Conservation (phyloP, 2,888 invertebrate species). For the Mythimna lalbum region DNA sequence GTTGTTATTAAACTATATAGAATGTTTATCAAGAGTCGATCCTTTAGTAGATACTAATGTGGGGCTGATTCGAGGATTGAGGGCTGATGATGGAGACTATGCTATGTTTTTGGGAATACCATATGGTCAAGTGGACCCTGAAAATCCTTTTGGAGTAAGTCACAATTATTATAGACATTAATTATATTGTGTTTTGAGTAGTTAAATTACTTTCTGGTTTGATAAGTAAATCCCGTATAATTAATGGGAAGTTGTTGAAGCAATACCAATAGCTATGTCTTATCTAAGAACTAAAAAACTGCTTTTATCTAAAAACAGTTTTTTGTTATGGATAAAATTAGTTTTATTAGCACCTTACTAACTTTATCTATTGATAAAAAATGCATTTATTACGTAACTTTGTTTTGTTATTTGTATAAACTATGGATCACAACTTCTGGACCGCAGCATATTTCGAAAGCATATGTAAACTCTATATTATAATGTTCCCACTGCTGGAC, state of each 20-base stretch:
- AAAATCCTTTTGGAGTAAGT: slow-evolving; percentile 76
- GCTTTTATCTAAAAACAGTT: too few relatives aligned
- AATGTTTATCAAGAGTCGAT: slow-evolving; percentile 57
- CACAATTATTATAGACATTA: background rate
- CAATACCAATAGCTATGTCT: too few relatives aligned
- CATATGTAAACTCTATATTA: too few relatives aligned
- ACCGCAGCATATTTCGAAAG: too few relatives aligned
- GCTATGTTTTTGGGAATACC: slow-evolving; percentile 77
- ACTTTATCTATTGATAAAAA: background rate
- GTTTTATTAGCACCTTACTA: background rate
- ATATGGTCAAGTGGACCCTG: slow-evolving; percentile 69
- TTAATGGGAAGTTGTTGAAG: too few relatives aligned
- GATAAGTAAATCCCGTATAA: too few relatives aligned
- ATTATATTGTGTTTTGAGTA: background rate
- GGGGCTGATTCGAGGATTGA: slow-evolving; percentile 71
- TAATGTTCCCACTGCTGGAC: too few relatives aligned
- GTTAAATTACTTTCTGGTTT: background rate
- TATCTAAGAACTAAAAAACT: too few relatives aligned
- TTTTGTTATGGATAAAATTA: background rate
- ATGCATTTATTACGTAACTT: background rate
- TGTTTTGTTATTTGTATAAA: background rate
- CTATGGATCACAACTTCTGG: too few relatives aligned
- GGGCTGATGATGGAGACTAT: slow-evolving; percentile 72
- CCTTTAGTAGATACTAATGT: slow-evolving; percentile 69
- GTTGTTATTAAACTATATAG: slow-evolving; percentile 16